phyloP scores from a whole-genome alignment of 2,797 vertebrate genomes.

The Scomberomorus guttatus region DNA sequence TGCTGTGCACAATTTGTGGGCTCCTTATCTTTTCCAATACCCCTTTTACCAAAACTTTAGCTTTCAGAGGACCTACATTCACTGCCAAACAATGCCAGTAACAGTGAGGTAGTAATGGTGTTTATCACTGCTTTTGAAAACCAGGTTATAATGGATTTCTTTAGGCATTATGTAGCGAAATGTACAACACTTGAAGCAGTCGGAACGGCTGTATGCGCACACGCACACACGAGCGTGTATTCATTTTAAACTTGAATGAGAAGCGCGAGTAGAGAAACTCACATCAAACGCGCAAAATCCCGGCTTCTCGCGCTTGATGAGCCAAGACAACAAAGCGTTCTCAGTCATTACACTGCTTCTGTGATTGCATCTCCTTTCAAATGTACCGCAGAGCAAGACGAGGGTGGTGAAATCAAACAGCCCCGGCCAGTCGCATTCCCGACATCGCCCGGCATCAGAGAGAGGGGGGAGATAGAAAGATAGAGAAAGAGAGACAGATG shows the following conservation, averaged over 20 bases:
- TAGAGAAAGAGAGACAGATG: constrained; percentile 2
- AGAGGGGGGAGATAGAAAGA: background rate
- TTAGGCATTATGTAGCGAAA: background rate
- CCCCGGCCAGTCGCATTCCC: constrained; percentile 14
- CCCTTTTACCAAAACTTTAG: background rate
- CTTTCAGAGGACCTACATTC: background rate
- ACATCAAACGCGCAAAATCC: background rate
- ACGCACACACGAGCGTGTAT: background rate
- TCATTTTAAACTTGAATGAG: background rate
- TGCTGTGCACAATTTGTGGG: no score
- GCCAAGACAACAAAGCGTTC: constrained; percentile 31
- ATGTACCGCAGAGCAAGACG: constrained; percentile 28
- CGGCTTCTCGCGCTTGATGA: constrained; percentile 31
- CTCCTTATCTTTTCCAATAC: background rate
- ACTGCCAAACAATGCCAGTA: background rate
- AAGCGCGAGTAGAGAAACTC: constrained; percentile 4
- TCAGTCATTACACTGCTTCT: constrained; percentile 46
- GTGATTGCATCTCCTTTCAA: constrained; percentile 53
- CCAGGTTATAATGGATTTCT: background rate
- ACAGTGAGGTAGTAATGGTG: background rate
- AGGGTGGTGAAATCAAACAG: constrained; percentile 56
- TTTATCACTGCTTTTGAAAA: constrained; percentile 19
- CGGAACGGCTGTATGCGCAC: background rate
- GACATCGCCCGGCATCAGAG: constrained; percentile 19
- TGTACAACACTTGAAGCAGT: background rate